phyloP scores from a whole-genome alignment of 2,888 invertebrate species.

The Phragmatobia fuliginosa region DNA sequence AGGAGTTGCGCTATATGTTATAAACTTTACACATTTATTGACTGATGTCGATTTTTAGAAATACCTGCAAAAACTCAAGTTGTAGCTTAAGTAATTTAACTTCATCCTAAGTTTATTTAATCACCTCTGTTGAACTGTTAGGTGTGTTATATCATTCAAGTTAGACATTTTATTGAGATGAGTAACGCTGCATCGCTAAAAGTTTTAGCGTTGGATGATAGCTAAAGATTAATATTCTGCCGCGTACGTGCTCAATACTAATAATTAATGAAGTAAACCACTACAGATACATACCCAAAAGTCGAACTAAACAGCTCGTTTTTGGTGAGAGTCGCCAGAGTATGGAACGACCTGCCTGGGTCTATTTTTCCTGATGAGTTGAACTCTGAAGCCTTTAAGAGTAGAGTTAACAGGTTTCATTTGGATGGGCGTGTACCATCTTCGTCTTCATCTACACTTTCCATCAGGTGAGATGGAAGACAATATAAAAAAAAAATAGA shows the following conservation, averaged over 20 bases:
- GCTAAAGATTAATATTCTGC: not conserved
- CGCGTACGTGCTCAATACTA: not conserved
- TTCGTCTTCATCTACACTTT: too few species aligned
- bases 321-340: too few species aligned
- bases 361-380: too few species aligned
- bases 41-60: not conserved
- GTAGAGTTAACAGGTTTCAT: too few species aligned
- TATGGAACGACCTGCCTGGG: too few species aligned
- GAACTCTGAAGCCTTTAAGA: too few species aligned
- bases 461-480: too few species aligned
- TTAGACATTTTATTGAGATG: not conserved
- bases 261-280: not conserved
- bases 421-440: too few species aligned
- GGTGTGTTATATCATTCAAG: not conserved
- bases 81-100: not conserved
- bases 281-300: not conserved
- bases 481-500: too few species aligned
- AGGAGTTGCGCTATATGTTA: not conserved
- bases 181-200: not conserved
- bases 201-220: not conserved
- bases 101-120: not conserved
- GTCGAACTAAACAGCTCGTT: too few species aligned
- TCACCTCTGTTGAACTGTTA: not conserved
- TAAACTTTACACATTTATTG: not conserved
- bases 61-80: not conserved